Evolutionary conservation across 2,888 invertebrate genomes (phyloP).

Genomic region (Eilema depressum): DNA sequence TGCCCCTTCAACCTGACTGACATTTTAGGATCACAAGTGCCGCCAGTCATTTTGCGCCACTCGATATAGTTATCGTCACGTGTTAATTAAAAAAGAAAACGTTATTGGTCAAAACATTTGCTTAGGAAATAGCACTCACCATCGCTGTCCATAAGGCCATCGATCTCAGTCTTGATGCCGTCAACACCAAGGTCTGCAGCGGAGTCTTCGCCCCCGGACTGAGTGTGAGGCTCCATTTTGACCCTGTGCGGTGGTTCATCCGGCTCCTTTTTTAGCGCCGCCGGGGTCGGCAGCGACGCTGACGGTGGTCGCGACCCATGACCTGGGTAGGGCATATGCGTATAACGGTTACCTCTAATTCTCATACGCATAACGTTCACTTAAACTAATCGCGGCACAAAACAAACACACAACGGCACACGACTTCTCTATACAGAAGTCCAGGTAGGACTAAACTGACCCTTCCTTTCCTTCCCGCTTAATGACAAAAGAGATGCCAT

Average conservation of each 20-base stretch:
- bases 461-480: not conserved
- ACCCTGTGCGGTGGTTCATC: slow-evolving; percentile 80
- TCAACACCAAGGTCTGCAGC: slow-evolving; percentile 79
- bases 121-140: slow-evolving; percentile 58
- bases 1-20: too few species aligned
- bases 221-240: slow-evolving; percentile 82
- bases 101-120: not conserved
- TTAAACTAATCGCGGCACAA: not conserved
- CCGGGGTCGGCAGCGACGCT: slow-evolving; percentile 83
- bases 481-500: slow-evolving; percentile 2
- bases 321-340: slow-evolving; percentile 56
- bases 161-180: slow-evolving; percentile 85
- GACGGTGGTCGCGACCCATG: slow-evolving; percentile 85
- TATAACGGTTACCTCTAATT: slow-evolving; percentile 13
- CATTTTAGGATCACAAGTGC: too few species aligned
- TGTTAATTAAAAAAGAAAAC: not conserved
- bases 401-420: not conserved
- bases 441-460: not conserved
- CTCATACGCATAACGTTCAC: slow-evolving; percentile 7
- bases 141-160: slow-evolving; percentile 84
- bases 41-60: too few species aligned
- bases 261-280: slow-evolving; percentile 83
- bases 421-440: not conserved
- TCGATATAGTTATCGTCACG: not conserved
- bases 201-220: slow-evolving; percentile 74